A percentile compares a stretch with the other conserved stretches of the same genome.
Conservation (phyloP, 2,797 vertebrate genomes). For the Pseudocheirus occidentalis region DNA sequence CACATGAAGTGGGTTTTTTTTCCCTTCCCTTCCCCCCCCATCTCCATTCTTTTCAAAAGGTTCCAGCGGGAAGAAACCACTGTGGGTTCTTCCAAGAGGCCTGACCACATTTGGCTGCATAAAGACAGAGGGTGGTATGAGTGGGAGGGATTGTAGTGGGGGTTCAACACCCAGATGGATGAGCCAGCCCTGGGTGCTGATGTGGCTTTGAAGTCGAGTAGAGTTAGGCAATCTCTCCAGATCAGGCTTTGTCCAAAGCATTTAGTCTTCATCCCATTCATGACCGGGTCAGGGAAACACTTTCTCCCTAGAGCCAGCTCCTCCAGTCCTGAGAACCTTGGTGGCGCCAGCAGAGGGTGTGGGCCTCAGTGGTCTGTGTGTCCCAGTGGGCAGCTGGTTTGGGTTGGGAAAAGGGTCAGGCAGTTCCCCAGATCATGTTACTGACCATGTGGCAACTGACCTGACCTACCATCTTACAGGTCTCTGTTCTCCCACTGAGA, state of each 20-base stretch:
- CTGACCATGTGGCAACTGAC: not conserved
- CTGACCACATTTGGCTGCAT: not conserved
- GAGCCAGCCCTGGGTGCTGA: not conserved
- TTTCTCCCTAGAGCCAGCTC: not conserved
- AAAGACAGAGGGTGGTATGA: not conserved
- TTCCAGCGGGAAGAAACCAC: not conserved
- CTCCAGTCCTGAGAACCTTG: not conserved
- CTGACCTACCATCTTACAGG: not conserved
- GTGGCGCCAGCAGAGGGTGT: not conserved
- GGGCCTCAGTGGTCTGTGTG: not conserved
- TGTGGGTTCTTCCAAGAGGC: not conserved
- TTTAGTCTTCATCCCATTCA: not conserved
- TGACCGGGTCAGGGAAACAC: not conserved
- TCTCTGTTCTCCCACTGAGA: not conserved
- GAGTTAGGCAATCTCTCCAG: not conserved
- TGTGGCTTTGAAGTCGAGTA: not conserved
- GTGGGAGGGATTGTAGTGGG: not conserved
- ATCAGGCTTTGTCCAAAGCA: not conserved
- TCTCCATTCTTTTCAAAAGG: not conserved
- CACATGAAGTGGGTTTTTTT: not conserved
- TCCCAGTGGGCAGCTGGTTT: not conserved
- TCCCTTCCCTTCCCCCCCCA: fast-evolving
- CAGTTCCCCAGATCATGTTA: not conserved
- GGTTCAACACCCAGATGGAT: not conserved
- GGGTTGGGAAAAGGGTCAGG: not conserved